Evolutionary conservation across 2,888 invertebrate genomes (phyloP).

Genomic region (Diarsia rubi): DNA sequence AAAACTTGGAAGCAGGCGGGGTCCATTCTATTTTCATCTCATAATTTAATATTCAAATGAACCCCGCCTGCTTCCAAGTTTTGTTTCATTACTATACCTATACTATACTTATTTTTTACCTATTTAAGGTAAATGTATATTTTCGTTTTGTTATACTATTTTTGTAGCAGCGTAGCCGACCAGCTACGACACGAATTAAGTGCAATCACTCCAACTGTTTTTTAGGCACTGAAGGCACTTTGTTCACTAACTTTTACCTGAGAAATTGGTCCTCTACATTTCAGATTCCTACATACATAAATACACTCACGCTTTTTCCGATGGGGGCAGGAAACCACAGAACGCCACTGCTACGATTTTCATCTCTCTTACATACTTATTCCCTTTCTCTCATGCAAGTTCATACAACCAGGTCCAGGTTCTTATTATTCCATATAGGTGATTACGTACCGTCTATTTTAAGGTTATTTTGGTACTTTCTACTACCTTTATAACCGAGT

Average conservation of each 20-base stretch:
- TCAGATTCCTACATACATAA: too few species aligned
- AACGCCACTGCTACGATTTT: too few species aligned
- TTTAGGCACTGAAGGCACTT: not conserved
- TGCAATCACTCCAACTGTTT: not conserved
- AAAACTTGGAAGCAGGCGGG: too few species aligned
- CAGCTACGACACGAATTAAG: not conserved
- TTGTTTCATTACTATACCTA: too few species aligned
- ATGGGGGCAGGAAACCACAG: too few species aligned
- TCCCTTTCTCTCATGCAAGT: too few species aligned
- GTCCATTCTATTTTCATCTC: too few species aligned
- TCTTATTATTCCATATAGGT: not conserved
- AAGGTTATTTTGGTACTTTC: not conserved
- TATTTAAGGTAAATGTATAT: not conserved
- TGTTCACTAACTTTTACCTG: not conserved
- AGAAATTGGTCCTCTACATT: not conserved
- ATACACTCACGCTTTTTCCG: too few species aligned
- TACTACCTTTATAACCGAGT: not conserved
- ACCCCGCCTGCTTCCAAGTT: too few species aligned
- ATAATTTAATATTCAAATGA: too few species aligned
- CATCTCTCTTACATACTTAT: too few species aligned
- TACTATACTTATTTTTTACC: too few species aligned
- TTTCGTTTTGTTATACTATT: not conserved
- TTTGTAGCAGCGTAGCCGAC: not conserved
- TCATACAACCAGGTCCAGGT: not conserved
- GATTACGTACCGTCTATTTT: not conserved